A percentile compares a stretch with the other conserved stretches of the same genome.
phyloP scores from a whole-genome alignment of 2,888 invertebrate species.

The Nomada ferruginata region DNA sequence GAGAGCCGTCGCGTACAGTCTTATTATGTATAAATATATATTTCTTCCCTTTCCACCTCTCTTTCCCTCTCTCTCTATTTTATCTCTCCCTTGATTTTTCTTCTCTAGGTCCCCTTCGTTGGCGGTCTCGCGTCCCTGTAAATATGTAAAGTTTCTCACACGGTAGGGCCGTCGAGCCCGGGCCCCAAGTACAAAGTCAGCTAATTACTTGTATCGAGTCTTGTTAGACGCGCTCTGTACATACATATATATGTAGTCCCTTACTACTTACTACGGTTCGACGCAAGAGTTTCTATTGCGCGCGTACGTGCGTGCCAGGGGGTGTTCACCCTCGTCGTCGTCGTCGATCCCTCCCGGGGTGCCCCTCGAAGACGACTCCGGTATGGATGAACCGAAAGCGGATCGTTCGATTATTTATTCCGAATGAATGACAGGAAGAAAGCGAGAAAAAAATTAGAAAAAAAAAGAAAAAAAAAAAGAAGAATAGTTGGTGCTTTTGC shows the following conservation, averaged over 20 bases:
- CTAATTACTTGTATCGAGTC: conserved; percentile 80
- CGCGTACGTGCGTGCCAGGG: conserved; percentile 52
- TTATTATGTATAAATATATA: neutral
- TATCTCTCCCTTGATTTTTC: neutral
- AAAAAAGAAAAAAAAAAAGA: no score
- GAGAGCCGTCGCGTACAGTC: neutral
- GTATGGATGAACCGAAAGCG: no score
- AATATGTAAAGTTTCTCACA: conserved; percentile 79
- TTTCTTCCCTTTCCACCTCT: neutral
- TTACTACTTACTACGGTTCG: conserved; percentile 34
- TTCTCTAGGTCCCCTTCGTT: conserved; percentile 11
- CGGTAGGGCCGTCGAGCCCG: conserved; percentile 82
- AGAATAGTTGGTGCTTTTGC: no score
- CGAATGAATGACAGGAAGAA: neutral
- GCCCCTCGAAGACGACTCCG: conserved; percentile 35
- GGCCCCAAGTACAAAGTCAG: conserved; percentile 84
- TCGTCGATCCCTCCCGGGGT: neutral
- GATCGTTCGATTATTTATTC: conserved; percentile 10
- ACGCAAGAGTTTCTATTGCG: conserved; percentile 50
- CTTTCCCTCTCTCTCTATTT: conserved; percentile 15
- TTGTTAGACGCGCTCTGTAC: conserved; percentile 76
- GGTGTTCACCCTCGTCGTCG: neutral
- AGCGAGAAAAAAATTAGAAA: neutral
- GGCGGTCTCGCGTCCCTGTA: conserved; percentile 70
- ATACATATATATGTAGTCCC: conserved; percentile 19